Evolutionary conservation across 2,797 vertebrate species (phyloP).

Genomic region (Lithobates pipiens): DNA sequence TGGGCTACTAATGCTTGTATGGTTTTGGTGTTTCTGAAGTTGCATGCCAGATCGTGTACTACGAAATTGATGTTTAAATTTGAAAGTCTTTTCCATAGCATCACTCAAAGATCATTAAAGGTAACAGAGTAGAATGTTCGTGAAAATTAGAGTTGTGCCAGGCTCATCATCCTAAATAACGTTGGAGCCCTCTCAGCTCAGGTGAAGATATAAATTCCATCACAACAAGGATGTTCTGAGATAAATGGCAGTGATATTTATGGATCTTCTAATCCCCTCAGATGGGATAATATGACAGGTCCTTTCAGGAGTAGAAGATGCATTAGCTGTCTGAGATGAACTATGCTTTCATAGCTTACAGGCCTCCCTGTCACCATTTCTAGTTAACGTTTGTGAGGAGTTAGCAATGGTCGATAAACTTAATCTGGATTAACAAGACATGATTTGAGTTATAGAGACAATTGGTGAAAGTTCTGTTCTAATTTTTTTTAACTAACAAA

Average conservation of each 20-base stretch:
- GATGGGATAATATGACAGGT: slow-evolving; percentile 49
- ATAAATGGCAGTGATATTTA: slow-evolving; percentile 40
- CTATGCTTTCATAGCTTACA: background rate
- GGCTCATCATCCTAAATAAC: background rate
- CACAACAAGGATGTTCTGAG: background rate
- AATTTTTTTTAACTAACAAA: too few species aligned
- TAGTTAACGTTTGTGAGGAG: background rate
- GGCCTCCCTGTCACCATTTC: slow-evolving; percentile 1
- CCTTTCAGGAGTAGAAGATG: background rate
- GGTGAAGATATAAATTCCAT: slow-evolving; percentile 15
- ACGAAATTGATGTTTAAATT: background rate
- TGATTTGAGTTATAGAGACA: background rate
- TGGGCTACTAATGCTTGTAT: background rate
- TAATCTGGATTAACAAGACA: background rate
- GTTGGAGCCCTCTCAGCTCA: background rate
- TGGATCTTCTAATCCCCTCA: slow-evolving; percentile 45
- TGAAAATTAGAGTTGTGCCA: background rate
- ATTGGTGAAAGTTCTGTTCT: background rate
- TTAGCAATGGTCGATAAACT: slow-evolving; percentile 2
- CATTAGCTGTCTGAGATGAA: slow-evolving; percentile 10
- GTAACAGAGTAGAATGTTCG: background rate
- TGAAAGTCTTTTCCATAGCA: background rate
- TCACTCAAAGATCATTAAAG: background rate
- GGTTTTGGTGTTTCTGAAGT: background rate
- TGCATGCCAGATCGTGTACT: background rate